phyloP scores from a whole-genome alignment of 2,888 invertebrate species.

The Lucinisca nassula region DNA sequence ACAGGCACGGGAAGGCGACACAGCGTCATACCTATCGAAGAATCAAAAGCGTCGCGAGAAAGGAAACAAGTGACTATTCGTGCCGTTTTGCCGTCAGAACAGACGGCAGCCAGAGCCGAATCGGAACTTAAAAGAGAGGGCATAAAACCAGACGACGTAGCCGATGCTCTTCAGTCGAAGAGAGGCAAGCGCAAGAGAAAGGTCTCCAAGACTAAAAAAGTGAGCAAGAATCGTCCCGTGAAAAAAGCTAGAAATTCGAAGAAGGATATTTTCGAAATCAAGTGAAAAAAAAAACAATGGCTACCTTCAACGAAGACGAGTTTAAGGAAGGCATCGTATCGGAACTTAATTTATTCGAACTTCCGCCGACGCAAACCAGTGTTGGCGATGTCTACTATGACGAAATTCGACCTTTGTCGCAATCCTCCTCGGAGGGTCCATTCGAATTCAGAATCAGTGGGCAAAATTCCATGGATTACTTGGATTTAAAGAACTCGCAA shows the following conservation, averaged over 20 bases:
- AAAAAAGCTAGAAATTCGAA: background rate
- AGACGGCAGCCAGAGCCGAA: background rate
- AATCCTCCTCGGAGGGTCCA: background rate
- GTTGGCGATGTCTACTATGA: constrained; percentile 35
- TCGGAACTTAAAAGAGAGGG: background rate
- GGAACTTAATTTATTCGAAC: constrained; percentile 31
- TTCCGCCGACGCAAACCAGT: constrained; percentile 39
- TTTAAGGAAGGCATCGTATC: constrained; percentile 22
- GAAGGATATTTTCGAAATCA: background rate
- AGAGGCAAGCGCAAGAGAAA: background rate
- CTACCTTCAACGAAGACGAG: constrained; percentile 13
- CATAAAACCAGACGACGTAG: background rate
- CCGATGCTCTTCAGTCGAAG: background rate
- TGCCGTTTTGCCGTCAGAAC: background rate
- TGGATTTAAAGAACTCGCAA: constrained; percentile 34
- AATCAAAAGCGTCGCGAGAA: background rate
- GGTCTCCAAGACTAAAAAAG: too few relatives aligned
- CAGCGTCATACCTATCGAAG: background rate
- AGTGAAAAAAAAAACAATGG: constrained; percentile 15
- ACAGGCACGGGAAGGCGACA: background rate
- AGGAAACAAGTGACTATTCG: background rate
- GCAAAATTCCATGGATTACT: constrained; percentile 50
- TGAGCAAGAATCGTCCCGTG: too few relatives aligned
- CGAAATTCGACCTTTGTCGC: constrained; percentile 20
- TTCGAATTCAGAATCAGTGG: constrained; percentile 48